Percentiles rank a stretch among this genome's conserved stretches.
These are phyloP conservation scores for Tauraco erythrolophus DNA, from an alignment of 2,113 vertebrate species.

Conservation along the genomic window DNA sequence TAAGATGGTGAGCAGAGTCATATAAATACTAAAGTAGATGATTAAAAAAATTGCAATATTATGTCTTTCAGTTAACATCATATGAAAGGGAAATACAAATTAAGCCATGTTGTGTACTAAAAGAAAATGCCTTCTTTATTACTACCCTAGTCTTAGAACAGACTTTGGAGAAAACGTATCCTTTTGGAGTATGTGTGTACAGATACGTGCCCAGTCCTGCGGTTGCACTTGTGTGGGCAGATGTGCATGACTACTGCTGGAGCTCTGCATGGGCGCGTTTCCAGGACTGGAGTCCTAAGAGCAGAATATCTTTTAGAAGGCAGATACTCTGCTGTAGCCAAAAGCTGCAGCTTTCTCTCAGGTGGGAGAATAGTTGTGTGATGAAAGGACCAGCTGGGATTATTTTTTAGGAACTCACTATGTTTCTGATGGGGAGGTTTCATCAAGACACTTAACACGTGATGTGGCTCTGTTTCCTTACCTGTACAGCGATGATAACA, in stretches of 20 bases:
- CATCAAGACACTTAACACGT: accelerated
- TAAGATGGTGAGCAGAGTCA: not conserved
- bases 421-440: not conserved
- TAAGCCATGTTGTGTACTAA: not conserved
- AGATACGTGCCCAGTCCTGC: not conserved
- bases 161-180: not conserved
- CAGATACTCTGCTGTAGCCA: not conserved
- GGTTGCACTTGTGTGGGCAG: not conserved
- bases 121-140: not conserved
- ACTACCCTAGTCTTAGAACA: not conserved
- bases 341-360: not conserved
- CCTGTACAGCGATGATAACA: not conserved
- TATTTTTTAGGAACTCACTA: not conserved
- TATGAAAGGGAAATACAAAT: not conserved
- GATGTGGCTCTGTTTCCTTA: not conserved
- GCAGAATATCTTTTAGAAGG: not conserved
- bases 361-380: not conserved
- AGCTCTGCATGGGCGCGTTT: not conserved
- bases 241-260: not conserved
- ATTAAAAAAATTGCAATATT: not conserved
- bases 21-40: not conserved
- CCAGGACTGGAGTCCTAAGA: not conserved
- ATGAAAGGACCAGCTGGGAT: not conserved
- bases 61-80: not conserved
- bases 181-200: accelerated